These are phyloP conservation scores for Hetaerina americana DNA, from an alignment of 1,140 invertebrate species.

Conservation along the genomic window DNA sequence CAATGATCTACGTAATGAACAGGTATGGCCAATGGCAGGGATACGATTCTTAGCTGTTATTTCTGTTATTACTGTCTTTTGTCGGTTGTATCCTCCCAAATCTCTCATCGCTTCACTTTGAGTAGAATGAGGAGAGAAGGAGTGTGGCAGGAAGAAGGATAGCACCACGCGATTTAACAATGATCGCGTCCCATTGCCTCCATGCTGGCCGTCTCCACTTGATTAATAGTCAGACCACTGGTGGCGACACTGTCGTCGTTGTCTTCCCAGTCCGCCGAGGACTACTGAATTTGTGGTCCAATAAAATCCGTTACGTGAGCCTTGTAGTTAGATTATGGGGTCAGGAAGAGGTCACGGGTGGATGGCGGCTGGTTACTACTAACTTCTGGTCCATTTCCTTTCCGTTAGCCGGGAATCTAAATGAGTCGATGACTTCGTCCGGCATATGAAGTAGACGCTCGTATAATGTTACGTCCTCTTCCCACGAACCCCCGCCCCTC, in stretches of 20 bases:
- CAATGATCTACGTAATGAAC: too few relatives aligned
- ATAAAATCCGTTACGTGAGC: neutral
- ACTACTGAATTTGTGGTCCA: neutral
- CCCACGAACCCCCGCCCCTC: neutral
- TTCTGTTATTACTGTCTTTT: too few relatives aligned
- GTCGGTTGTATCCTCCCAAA: too few relatives aligned
- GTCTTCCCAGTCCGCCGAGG: neutral
- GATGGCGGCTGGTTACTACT: neutral
- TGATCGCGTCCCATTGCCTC: too few relatives aligned
- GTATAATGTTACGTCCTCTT: neutral
- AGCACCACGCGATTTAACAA: too few relatives aligned
- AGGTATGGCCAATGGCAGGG: too few relatives aligned
- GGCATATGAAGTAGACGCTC: neutral
- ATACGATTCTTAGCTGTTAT: too few relatives aligned
- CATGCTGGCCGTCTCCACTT: neutral
- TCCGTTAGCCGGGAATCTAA: neutral
- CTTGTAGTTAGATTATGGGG: neutral
- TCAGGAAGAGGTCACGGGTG: neutral
- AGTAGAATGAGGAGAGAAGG: too few relatives aligned
- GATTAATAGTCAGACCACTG: neutral
- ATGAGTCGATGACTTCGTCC: neutral
- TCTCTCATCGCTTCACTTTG: too few relatives aligned
- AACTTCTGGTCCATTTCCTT: neutral
- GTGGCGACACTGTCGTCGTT: neutral
- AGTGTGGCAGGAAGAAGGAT: too few relatives aligned